Evolutionary conservation across 2,888 invertebrate species (phyloP), one percentile per base, ranked within the genome.

Genomic region (Melipona bicolor): DNA sequence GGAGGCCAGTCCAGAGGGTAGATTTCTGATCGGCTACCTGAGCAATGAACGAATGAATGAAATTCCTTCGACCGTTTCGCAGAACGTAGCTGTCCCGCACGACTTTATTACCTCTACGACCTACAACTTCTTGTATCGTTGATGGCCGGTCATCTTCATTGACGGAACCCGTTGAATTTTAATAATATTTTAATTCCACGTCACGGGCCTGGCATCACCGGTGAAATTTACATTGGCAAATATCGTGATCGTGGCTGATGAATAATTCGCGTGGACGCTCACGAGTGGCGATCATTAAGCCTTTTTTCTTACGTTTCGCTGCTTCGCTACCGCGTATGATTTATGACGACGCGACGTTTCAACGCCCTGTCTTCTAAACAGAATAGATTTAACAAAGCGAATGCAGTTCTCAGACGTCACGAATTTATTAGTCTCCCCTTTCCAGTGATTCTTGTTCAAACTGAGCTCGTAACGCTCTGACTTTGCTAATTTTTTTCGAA

Each of bases 21-120:
- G 86, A 85, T 90, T 88, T 86, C 87, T 81, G 85, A 90, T 90
- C 86, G 70, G 82, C 85, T 89, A 88, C 88, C 86, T 89, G 89
- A 87, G 59, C 85, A 88, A 89, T 86, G 83, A 81, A 85, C 86
- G 86, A 90, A 85, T 90, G 89, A 90, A 90, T 90, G 91, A 82
- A 89, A 90, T 90, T 91, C 90, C 81, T 89, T 69, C 69, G 81
- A 64, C 81, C 84, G 68, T 84, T 87, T 77, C 82, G 79, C 64
- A 70, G 74, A 83, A 81, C 82, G 59, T 73, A 50, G 52, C 83
- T 84, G 83, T 82, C 79, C 81, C 79, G 56, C 72, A 72, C 65
- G 64, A 74, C 64, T 85, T 84, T 68, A 83, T 74, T 79, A 70
- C 78, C 67, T 62, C 50, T 64, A 82, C 77, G 70, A 68, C 54